Conservation (phyloP, 2,888 invertebrate genomes). For the Nemoura dubitans region DNA sequence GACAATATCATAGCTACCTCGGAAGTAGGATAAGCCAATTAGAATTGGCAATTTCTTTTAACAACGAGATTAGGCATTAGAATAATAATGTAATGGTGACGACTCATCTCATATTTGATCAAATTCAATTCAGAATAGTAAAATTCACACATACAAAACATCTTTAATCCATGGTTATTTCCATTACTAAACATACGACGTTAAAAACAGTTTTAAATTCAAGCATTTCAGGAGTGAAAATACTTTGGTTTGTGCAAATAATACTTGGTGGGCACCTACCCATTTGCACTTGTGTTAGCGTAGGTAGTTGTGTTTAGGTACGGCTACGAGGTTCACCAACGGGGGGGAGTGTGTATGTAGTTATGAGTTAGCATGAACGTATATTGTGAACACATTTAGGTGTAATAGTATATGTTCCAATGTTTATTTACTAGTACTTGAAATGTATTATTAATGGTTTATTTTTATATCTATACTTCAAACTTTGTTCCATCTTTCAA, state of each 20-base stretch:
- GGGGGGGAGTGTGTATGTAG: not conserved
- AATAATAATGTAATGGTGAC: constrained; percentile 1
- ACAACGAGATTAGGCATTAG: not conserved
- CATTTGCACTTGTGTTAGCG: not conserved
- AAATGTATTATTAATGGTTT: not conserved
- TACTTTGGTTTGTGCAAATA: not conserved
- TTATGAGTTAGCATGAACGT: not conserved
- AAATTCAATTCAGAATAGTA: not conserved
- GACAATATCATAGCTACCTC: not conserved
- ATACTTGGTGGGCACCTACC: not conserved
- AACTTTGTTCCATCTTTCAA: not conserved
- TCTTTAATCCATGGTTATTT: too few species aligned
- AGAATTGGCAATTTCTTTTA: not conserved
- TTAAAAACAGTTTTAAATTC: not conserved
- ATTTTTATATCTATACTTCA: not conserved
- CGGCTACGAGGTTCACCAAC: not conserved
- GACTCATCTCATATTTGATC: not conserved
- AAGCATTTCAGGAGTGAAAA: not conserved
- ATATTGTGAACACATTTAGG: not conserved
- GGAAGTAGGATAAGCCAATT: not conserved
- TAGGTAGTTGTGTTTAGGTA: not conserved
- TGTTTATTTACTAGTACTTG: not conserved
- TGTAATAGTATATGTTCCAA: not conserved
- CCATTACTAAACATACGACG: too few species aligned
- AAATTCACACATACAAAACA: too few species aligned